These are phyloP conservation scores for Troglohyphantes excavatus DNA, from an alignment of 2,888 invertebrate genomes.

Conservation along the genomic window DNA sequence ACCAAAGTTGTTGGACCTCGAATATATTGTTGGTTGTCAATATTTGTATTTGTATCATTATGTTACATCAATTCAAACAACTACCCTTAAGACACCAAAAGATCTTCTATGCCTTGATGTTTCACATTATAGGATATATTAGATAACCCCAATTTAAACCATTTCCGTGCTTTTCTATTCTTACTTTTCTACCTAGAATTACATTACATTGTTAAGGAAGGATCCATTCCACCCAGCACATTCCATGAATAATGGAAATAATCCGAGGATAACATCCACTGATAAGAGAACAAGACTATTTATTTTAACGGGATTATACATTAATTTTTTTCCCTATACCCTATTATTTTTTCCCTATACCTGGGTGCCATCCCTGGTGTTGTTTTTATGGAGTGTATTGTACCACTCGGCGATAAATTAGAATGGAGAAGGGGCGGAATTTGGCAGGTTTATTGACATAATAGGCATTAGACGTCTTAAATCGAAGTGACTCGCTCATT, in stretches of 20 bases:
- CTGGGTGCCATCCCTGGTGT: not conserved
- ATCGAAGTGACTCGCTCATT: constrained; percentile 58
- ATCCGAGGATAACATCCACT: constrained; percentile 24
- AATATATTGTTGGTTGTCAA: too few species aligned
- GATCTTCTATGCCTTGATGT: too few species aligned
- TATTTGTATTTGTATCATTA: too few species aligned
- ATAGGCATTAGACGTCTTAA: constrained; percentile 63
- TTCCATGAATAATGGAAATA: constrained; percentile 68
- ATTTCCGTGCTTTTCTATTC: not conserved
- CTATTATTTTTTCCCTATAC: too few species aligned
- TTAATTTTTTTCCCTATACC: not conserved
- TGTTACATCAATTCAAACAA: too few species aligned
- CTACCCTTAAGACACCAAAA: too few species aligned
- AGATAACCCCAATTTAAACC: constrained; percentile 3
- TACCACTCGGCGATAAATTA: constrained; percentile 46
- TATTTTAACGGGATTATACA: constrained; percentile 44
- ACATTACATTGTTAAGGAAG: constrained; percentile 12
- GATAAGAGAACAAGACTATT: constrained; percentile 39
- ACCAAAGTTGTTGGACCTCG: too few species aligned
- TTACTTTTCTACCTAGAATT: not conserved
- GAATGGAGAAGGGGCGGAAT: constrained; percentile 17
- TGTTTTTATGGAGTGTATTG: constrained; percentile 38
- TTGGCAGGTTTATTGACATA: constrained; percentile 68
- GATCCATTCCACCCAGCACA: constrained; percentile 6
- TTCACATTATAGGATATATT: not conserved